Evolutionary conservation across 2,113 vertebrate genomes (phyloP), one percentile per base, ranked within the genome.

Genomic region (Dipodomys merriami): DNA sequence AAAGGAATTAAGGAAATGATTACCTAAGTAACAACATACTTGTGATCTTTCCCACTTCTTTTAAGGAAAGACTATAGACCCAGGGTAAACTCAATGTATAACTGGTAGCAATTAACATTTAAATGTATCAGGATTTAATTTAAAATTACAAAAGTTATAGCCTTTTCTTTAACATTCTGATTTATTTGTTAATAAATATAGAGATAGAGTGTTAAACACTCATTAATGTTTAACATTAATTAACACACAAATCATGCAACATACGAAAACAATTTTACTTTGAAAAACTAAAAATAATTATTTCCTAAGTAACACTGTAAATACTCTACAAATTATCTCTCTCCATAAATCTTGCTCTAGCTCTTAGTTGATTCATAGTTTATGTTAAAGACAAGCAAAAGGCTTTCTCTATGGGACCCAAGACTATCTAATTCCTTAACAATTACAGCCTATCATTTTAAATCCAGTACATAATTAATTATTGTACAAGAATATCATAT

Each of bases 1-100:
- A 96, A 94, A 13, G 7, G 46, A 29, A 53, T 29, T 29, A 64
- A 83, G 90, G n/a, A 15, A 95, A 89, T 64, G 35, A 91, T 33
- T 57, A 46, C 29, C 76, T 73, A 85, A 93, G 64, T 80, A 86
- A 46, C 4, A 68, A 83, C 5, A 60, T n/a, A 79, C 0, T 74
- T 69, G 4, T 67, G 22, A 0, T 44, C 94, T 33, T 5, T 25
- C 11, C 86, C 46, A 4, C 27, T 46, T 78, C 88, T 67, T 19
- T 22, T 60, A 60, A 85, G 4, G 65, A 25, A 2, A 83, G 96
- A 92, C 53, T 57, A 18, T 57, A 57, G 53, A 57, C 4, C 53
- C 15, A 57, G 53, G 53, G 49, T 53, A 53, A 53, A 30, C 33
- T 62, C 87, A 39, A 83, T 8, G 2, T 11, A 2, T 29, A 22